A percentile compares a stretch with the other conserved stretches of the same genome.
Conservation (phyloP, 2,797 vertebrate genomes). For the Pterois miles region DNA sequence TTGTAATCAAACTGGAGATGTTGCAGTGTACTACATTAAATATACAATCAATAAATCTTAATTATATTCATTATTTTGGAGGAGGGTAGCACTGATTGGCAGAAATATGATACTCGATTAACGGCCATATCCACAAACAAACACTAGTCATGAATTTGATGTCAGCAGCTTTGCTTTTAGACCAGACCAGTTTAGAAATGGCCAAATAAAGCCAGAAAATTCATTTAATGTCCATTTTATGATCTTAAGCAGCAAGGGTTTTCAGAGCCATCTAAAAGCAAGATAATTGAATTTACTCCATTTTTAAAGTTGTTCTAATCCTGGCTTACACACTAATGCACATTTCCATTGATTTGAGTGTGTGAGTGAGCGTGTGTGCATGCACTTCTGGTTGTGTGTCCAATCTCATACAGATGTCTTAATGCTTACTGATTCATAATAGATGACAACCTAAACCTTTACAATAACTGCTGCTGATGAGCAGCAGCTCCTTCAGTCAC, state of each 20-base stretch:
- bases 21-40: not conserved
- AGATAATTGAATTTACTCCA: conserved; percentile 67
- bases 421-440: conserved; percentile 11
- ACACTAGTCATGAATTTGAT: not conserved
- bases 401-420: conserved; percentile 5
- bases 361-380: not conserved
- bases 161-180: not conserved
- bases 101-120: not conserved
- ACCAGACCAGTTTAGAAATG: not conserved
- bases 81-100: not conserved
- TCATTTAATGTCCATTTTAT: conserved; percentile 21
- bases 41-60: not conserved
- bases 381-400: conserved; percentile 14
- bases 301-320: conserved; percentile 66
- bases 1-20: not conserved
- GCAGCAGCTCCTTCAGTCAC: not conserved
- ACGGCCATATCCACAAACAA: not conserved
- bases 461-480: not conserved
- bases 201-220: conserved; percentile 4
- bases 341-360: conserved; percentile 54
- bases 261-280: conserved; percentile 71
- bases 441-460: conserved; percentile 9
- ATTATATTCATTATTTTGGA: not conserved
- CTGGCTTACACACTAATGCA: conserved; percentile 61
- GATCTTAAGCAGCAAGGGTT: conserved; percentile 35